Evolutionary conservation across 35 echinoderm and acorn worm genomes (phyloP).

Genomic region (Ophiothrix spiculata): DNA sequence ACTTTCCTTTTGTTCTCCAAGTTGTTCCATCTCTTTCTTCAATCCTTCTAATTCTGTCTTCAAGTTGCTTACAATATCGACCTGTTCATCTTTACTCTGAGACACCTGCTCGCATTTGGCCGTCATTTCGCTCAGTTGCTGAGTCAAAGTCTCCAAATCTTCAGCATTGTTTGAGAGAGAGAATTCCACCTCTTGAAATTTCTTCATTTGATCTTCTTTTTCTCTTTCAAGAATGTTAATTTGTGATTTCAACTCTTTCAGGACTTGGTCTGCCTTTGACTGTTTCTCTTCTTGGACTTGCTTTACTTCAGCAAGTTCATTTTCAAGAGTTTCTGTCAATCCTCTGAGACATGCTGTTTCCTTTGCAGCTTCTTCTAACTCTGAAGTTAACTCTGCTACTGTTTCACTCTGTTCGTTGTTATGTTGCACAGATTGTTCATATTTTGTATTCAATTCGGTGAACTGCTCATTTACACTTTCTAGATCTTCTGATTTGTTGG

Average conservation of each 20-base stretch:
- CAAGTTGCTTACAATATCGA: too few species aligned
- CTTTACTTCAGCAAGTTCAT: background rate
- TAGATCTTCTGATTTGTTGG: too few species aligned
- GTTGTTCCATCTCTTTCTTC: background rate
- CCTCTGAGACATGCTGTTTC: too few species aligned
- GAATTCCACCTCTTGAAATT: background rate
- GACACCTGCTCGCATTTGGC: background rate
- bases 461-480: too few species aligned
- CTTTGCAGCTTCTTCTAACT: too few species aligned
- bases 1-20: background rate
- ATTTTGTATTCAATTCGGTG: too few species aligned
- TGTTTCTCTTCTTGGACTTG: background rate
- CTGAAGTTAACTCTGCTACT: background rate
- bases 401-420: background rate
- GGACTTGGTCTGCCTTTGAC: background rate
- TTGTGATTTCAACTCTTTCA: background rate
- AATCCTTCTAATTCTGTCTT: too few species aligned
- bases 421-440: too few species aligned
- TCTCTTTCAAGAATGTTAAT: background rate
- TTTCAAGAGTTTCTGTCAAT: background rate
- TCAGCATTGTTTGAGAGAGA: background rate
- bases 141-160: background rate
- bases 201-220: background rate
- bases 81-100: background rate
- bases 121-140: background rate